Evolutionary conservation across 2,797 vertebrate genomes (phyloP).

Genomic region (Diglossa cyanea): DNA sequence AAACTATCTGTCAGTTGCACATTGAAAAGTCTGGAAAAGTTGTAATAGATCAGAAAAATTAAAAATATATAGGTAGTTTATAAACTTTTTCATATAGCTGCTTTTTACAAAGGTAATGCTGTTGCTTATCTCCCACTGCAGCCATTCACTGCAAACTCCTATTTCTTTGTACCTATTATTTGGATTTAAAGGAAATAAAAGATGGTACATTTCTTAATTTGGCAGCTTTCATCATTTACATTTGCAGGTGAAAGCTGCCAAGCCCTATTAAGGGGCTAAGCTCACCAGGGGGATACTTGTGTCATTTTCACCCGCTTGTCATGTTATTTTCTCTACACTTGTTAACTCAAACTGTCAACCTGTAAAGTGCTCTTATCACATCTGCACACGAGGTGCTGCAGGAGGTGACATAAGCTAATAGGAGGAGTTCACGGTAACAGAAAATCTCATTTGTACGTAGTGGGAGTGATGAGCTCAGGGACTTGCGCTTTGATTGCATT

Average conservation of each 20-base stretch:
- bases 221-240: background rate
- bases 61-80: background rate
- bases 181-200: background rate
- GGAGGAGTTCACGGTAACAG: constrained; percentile 26
- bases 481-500: constrained; percentile 46
- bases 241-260: constrained; percentile 38
- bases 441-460: constrained; percentile 46
- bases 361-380: constrained; percentile 36
- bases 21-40: background rate
- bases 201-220: background rate
- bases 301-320: background rate
- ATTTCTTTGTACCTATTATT: background rate
- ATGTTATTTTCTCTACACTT: background rate
- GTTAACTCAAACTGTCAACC: constrained; percentile 59
- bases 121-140: background rate
- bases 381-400: constrained; percentile 17
- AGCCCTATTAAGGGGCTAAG: constrained; percentile 7
- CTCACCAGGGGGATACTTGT: background rate
- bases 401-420: constrained; percentile 54
- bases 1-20: background rate
- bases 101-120: background rate
- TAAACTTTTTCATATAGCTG: background rate
- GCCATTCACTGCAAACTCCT: background rate
- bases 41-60: background rate
- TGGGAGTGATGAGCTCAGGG: constrained; percentile 21